Conservation (phyloP, 1,140 invertebrate species). For the Theocolax elegans region DNA sequence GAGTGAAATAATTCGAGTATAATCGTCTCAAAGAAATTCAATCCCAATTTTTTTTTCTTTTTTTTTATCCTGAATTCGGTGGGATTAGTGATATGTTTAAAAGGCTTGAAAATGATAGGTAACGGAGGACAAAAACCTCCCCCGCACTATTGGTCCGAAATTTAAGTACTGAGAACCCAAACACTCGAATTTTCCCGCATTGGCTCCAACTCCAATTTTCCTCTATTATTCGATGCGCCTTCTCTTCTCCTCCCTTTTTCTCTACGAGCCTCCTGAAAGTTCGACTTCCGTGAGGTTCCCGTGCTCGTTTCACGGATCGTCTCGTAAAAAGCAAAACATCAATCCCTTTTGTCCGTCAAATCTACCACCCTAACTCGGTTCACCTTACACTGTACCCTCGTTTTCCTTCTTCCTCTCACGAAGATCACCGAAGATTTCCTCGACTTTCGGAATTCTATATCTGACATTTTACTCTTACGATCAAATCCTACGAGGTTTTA, state of each 20-base stretch:
- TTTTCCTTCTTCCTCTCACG: constrained; percentile 22
- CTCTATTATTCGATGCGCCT: background rate
- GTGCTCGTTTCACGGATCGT: constrained; percentile 27
- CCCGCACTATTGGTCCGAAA: constrained; percentile 4
- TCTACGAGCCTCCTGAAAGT: background rate
- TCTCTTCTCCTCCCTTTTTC: background rate
- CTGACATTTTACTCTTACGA: too few species aligned
- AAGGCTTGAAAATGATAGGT: constrained; percentile 23
- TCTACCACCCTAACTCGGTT: constrained; percentile 3
- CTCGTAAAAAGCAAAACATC: constrained; percentile 36
- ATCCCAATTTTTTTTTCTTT: too few species aligned
- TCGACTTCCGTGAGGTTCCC: constrained; percentile 23
- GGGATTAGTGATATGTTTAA: background rate
- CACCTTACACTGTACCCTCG: background rate
- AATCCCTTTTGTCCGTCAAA: constrained; percentile 25
- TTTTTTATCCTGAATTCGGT: background rate
- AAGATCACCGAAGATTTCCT: background rate
- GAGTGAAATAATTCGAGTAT: background rate
- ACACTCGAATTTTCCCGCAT: constrained; percentile 38
- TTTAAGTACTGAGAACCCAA: constrained; percentile 37
- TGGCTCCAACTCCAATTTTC: background rate
- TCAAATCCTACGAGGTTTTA: too few species aligned
- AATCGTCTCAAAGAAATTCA: background rate
- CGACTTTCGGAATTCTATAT: too few species aligned
- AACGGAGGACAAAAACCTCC: background rate